These are phyloP conservation scores for Epinephelus coioides DNA, from an alignment of 2,797 vertebrate species.

Conservation along the genomic window DNA sequence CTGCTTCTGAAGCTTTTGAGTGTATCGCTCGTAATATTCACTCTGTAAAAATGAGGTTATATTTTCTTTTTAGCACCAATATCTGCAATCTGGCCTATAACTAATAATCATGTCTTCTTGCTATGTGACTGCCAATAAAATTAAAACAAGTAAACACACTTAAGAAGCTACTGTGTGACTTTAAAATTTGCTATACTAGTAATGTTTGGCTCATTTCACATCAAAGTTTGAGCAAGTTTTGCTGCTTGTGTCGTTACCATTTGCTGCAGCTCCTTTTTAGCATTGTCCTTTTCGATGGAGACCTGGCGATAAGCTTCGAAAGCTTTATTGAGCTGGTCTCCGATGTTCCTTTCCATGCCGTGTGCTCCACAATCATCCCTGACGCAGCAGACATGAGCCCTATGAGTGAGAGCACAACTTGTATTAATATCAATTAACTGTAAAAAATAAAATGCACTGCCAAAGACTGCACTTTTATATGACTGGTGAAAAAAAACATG, in stretches of 20 bases:
- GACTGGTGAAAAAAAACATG: no score
- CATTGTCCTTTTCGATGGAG: constrained; percentile 94
- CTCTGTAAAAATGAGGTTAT: constrained; percentile 87
- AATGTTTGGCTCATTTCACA: constrained; percentile 7
- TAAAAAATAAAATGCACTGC: no score
- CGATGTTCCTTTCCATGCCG: constrained; percentile 98
- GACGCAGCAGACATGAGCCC: constrained; percentile 86
- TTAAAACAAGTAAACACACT: constrained; percentile 11
- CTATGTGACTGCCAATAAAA: constrained; percentile 7
- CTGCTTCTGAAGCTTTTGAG: constrained; percentile 91
- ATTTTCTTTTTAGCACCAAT: constrained; percentile 36
- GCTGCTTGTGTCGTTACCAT: constrained; percentile 84
- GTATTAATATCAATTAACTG: no score
- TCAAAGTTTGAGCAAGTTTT: background rate
- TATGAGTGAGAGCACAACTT: constrained; percentile 41
- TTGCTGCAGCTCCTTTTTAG: constrained; percentile 91
- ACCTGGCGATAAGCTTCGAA: constrained; percentile 97
- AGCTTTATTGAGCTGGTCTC: constrained; percentile 98
- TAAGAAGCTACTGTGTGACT: background rate
- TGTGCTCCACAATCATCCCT: constrained; percentile 93
- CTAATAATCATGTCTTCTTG: background rate
- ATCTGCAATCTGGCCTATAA: background rate
- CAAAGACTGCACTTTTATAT: no score
- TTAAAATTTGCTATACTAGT: background rate
- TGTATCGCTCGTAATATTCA: constrained; percentile 92